Percentiles rank a stretch among this genome's conserved stretches.
These are phyloP conservation scores for Glaucidium brasilianum DNA, from an alignment of 2,113 vertebrate species.

Conservation along the genomic window DNA sequence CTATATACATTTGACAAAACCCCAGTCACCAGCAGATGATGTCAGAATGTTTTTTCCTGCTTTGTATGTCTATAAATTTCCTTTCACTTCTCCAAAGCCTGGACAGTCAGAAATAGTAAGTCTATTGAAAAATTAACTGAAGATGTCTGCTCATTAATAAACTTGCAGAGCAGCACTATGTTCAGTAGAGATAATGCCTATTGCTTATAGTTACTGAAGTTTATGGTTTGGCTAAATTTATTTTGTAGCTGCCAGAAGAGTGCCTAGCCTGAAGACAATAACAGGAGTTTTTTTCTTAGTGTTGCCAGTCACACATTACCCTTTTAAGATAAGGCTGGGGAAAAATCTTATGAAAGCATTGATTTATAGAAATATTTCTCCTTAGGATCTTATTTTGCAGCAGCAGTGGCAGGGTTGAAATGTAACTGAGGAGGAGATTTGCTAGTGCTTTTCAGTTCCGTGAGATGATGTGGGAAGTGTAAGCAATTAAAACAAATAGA, in stretches of 20 bases:
- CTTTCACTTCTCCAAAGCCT: conserved; percentile 10
- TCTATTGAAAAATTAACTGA: background rate
- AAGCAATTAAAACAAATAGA: background rate
- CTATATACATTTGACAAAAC: conserved; percentile 12
- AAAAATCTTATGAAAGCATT: background rate
- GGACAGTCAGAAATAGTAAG: background rate
- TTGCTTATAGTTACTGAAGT: background rate
- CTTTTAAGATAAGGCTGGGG: background rate
- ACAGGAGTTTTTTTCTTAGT: background rate
- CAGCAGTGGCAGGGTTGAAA: background rate
- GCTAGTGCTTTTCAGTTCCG: background rate
- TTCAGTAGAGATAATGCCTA: background rate
- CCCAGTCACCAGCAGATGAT: background rate
- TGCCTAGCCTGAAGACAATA: background rate
- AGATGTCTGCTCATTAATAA: background rate
- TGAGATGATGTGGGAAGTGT: background rate
- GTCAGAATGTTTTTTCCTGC: conserved; percentile 7
- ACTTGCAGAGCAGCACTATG: background rate
- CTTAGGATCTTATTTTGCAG: background rate
- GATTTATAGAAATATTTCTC: background rate
- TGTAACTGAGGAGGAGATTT: background rate
- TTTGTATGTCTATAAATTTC: background rate
- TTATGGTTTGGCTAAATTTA: background rate
- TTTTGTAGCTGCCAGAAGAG: background rate
- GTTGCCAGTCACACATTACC: background rate